phyloP scores from a whole-genome alignment of 1,140 invertebrate species.

The Orius insidiosus region DNA sequence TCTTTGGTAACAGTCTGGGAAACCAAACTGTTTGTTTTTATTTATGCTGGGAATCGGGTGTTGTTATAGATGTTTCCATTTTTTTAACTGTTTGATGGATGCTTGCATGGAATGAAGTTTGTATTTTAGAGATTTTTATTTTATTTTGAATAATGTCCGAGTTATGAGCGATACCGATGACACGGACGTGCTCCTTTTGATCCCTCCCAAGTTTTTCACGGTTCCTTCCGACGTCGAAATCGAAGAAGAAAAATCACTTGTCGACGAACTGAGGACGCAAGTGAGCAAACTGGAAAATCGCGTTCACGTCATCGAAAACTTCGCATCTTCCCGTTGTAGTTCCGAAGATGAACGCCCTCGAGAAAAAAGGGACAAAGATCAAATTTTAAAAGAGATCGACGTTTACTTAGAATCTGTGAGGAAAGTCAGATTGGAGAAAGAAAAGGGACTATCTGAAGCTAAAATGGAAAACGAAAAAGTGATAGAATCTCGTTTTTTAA shows the following conservation, averaged over 20 bases:
- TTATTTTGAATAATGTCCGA: too few relatives aligned
- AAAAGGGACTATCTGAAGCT: not conserved
- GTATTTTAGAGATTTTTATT: too few relatives aligned
- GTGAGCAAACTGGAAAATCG: constrained; percentile 18
- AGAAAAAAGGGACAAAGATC: not conserved
- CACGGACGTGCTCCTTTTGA: constrained; percentile 56
- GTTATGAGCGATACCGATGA: constrained; percentile 69
- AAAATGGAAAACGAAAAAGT: constrained; percentile 8
- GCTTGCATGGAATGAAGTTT: too few relatives aligned
- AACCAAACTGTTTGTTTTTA: too few relatives aligned
- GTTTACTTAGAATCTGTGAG: constrained; percentile 1
- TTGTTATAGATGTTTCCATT: too few relatives aligned
- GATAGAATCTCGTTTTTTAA: not conserved
- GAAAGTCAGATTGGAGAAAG: constrained; percentile 4
- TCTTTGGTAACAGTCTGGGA: too few relatives aligned
- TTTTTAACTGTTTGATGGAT: too few relatives aligned
- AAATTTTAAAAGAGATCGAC: constrained; percentile 9
- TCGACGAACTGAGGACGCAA: constrained; percentile 17
- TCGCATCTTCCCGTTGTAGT: constrained; percentile 13
- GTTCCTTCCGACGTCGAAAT: constrained; percentile 23
- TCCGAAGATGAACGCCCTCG: not conserved
- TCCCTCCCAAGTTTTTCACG: constrained; percentile 54
- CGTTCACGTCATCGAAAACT: constrained; percentile 18
- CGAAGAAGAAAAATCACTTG: constrained; percentile 12
- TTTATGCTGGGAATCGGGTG: too few relatives aligned